These are phyloP conservation scores for Agelas oroides DNA, from an alignment of 37 sponge, comb jelly and placozoan species.

Conservation along the genomic window DNA sequence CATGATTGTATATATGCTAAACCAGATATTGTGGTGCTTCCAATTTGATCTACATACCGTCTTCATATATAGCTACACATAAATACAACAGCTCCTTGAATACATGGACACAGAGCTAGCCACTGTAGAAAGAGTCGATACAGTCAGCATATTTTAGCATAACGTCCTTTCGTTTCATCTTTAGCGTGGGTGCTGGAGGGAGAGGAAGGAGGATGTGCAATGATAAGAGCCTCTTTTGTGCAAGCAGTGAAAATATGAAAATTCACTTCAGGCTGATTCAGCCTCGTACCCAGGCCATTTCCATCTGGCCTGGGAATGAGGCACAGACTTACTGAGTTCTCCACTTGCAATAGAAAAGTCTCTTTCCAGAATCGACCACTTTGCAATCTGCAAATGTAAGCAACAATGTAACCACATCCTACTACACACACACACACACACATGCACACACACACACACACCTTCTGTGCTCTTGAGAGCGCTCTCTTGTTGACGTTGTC, in stretches of 20 bases:
- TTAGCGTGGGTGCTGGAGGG: slow-evolving; percentile 78
- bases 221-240: too few relatives aligned
- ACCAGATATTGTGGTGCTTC: too few relatives aligned
- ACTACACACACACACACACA: background rate
- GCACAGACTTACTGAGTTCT: slow-evolving; percentile 75
- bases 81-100: too few relatives aligned
- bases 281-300: too few relatives aligned
- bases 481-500: slow-evolving; percentile 74
- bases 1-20: too few relatives aligned
- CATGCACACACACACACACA: background rate
- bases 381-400: slow-evolving; percentile 51
- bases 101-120: background rate
- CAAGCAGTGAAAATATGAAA: background rate
- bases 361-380: slow-evolving; percentile 78
- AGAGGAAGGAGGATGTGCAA: too few relatives aligned
- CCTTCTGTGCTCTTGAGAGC: slow-evolving; percentile 58
- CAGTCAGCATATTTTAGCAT: slow-evolving; percentile 70
- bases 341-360: slow-evolving; percentile 85
- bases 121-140: slow-evolving; percentile 74
- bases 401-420: background rate
- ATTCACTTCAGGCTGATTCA: background rate
- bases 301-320: too few relatives aligned
- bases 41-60: too few relatives aligned
- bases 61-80: too few relatives aligned
- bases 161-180: slow-evolving; percentile 72